These are phyloP conservation scores for Tanypteryx hageni DNA, from an alignment of 2,888 invertebrate species.

Conservation along the genomic window DNA sequence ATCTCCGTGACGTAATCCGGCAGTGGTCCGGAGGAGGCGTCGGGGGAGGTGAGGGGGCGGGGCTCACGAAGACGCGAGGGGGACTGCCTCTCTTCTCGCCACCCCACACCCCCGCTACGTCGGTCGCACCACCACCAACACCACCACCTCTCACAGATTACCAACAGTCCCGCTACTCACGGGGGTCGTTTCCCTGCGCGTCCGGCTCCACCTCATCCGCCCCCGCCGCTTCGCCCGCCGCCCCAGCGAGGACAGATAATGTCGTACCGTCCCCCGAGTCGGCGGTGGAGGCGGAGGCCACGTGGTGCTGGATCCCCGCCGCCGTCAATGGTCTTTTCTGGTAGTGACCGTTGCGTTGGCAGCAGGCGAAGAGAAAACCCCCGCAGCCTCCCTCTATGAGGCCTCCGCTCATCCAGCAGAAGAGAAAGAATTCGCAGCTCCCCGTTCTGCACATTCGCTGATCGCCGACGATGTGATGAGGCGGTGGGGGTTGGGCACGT, in stretches of 20 bases:
- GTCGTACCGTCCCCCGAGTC: constrained; percentile 78
- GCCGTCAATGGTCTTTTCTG: constrained; percentile 71
- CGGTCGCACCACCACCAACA: background rate
- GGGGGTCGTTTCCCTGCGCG: constrained; percentile 82
- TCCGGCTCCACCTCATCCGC: constrained; percentile 84
- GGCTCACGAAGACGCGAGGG: background rate
- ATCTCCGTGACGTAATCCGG: background rate
- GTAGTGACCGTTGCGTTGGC: constrained; percentile 78
- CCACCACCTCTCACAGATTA: constrained; percentile 19
- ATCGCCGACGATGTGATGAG: constrained; percentile 69
- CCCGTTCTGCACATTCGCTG: constrained; percentile 81
- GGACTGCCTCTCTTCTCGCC: background rate
- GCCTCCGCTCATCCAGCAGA: constrained; percentile 94
- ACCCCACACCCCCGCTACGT: background rate
- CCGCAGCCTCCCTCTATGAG: constrained; percentile 89
- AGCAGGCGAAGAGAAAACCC: constrained; percentile 90
- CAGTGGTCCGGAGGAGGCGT: background rate
- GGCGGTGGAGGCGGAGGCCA: constrained; percentile 73
- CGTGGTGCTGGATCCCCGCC: constrained; percentile 70
- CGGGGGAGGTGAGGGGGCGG: background rate
- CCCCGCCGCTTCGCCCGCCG: constrained; percentile 71
- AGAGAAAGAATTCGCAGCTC: constrained; percentile 93
- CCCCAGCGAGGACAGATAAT: constrained; percentile 76
- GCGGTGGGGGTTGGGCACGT: constrained; percentile 58
- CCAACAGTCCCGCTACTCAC: constrained; percentile 78